Evolutionary conservation across 2,113 vertebrate species (phyloP).

Genomic region (Crotophaga sulcirostris): DNA sequence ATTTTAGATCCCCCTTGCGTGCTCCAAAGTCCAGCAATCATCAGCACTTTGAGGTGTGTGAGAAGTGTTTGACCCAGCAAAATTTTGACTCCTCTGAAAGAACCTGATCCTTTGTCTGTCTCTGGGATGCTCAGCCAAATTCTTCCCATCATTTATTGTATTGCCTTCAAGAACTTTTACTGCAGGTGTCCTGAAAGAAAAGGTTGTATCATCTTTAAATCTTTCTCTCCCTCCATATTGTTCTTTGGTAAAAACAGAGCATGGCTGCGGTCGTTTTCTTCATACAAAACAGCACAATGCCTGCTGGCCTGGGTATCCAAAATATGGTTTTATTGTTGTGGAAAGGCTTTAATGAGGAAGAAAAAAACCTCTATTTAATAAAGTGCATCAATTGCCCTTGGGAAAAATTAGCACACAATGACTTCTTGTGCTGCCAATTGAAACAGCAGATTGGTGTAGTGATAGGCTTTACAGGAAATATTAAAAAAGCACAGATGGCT

Average conservation of each 20-base stretch:
- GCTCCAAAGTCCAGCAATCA: background rate
- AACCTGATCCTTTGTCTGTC: background rate
- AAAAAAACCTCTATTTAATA: slow-evolving; percentile 65
- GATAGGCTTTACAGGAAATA: slow-evolving; percentile 72
- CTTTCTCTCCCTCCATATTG: slow-evolving; percentile 3
- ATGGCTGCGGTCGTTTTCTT: background rate
- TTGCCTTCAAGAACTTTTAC: background rate
- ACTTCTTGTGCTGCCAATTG: slow-evolving; percentile 71
- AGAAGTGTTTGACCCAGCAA: background rate
- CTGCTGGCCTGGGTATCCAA: slow-evolving; percentile 43
- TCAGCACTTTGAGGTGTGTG: background rate
- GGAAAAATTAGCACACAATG: slow-evolving; percentile 76
- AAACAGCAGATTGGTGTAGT: slow-evolving; percentile 50
- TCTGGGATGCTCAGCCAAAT: background rate
- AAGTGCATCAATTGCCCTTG: slow-evolving; percentile 69
- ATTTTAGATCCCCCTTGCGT: background rate
- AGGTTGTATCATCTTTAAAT: background rate
- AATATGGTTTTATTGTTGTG: slow-evolving; percentile 64
- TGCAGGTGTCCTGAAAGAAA: background rate
- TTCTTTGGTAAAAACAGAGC: slow-evolving; percentile 21
- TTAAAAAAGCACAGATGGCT: slow-evolving; percentile 76
- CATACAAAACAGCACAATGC: slow-evolving; percentile 42
- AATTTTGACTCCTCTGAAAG: background rate
- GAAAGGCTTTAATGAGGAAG: slow-evolving; percentile 63
- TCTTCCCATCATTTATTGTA: background rate